Base-by-base conservation (phyloP, 2,113 vertebrate species). In the Taurulus bubalis region DNA sequence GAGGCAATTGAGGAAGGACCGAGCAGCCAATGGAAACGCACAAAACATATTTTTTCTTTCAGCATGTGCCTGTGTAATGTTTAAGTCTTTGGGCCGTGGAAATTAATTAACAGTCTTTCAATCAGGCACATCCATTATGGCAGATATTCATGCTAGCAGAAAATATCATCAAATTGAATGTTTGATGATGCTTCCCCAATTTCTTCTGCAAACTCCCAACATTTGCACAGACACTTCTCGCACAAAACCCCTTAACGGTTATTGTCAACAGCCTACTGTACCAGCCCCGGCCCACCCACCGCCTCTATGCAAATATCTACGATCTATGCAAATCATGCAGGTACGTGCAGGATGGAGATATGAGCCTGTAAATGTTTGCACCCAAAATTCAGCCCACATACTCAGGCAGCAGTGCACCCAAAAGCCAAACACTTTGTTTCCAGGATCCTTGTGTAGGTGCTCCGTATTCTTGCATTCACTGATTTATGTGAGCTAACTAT, bases 141-240 rank as follows among this genome's bases (percentile, higher is more conserved):
- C 78, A 88, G 85, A 85, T 89, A 86, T 88, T 92, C 86, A 84
- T 58, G 77, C 87, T 60, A 20, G 75, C 63, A 85, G 77, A 89
- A 58, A 86, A 89, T 89, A 49, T 89, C 89, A 92, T 92, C 90
- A 91, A 85, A 89, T 85, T 63, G 66, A 88, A 91, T 93, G 89
- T 91, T 93, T 93, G 90, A 90, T 84, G 89, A 92, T 78, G 85
- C 80, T 65, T 84, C 85, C 71, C 78, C 90, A 91, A 93, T 93
- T 93, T 91, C 88, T 77, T 93, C 67, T 72, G 89, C 75, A 90
- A 91, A 92, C 89, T 77, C 40, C 24, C 65, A 82, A 75, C 74
- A 91, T 93, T 94, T 88, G 73, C 93, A 78, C 70, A 91, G 66
- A 64, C 34, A n/a, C 82, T 59, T 71, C 89, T 82, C 82, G 63